Base-by-base conservation (phyloP, 2,797 vertebrate genomes). In the Danio albolineatus region DNA sequence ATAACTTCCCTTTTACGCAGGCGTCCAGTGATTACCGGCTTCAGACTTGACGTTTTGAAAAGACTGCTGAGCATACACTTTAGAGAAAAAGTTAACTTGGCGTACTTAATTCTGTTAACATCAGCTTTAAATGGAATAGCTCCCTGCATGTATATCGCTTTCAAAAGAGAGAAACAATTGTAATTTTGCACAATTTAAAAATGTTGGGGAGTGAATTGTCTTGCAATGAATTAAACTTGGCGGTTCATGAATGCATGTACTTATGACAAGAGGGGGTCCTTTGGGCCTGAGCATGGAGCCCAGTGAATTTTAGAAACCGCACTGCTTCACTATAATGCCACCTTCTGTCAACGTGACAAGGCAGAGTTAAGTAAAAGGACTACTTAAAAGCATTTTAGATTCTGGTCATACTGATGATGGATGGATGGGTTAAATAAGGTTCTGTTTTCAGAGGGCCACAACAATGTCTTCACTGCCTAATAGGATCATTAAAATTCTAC, bases 101-200 rank as follows among this genome's bases (percentile, higher is more conserved):
- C 46, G n/a, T 51, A 76, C 76, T 81, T 67, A 41, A 80, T 82
- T 77, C 44, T 21, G 67, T 64, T 62, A 73, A 57, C 74, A 57
- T 62, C 46, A 81, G 69, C 48, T 67, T 73, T 72, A 51, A n/a
- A 73, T 43, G 38, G 41, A 75, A 66, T 14, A 17, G 44, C 65
- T 39, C 61, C 81, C 73, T 83, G 77, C 70, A 75, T 78, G 43
- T 78, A 80, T 64, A 51, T 66, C 12, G 21, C 76, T 81, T 79
- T 56, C 64, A 73, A 65, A 28, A 74, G 75, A 81, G 41, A 77
- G 71, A 78, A 78, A 80, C 59, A 39, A 60, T 12, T 66, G 61
- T 74, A 73, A 70, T 77, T 76, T 17, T 28, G 56, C 54, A 38
- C 39, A 78, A 51, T 73, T 28, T 57, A 51, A 74, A 51, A 74